phyloP scores from a whole-genome alignment of 2,797 vertebrate genomes.

The Coregonus suidteri region DNA sequence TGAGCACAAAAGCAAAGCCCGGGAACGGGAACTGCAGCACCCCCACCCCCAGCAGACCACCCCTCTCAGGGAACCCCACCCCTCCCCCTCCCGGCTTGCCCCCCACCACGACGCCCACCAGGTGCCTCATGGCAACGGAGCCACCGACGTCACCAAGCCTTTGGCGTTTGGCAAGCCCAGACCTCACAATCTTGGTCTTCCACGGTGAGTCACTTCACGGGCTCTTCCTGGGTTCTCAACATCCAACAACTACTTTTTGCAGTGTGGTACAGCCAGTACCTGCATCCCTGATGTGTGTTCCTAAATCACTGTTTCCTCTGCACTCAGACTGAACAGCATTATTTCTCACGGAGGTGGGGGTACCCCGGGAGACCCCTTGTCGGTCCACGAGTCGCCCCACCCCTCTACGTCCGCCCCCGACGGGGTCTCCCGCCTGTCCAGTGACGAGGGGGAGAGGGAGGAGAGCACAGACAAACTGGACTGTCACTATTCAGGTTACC shows the following conservation, averaged over 20 bases:
- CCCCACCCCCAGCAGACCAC: slow-evolving; percentile 89
- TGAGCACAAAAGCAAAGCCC: slow-evolving; percentile 97
- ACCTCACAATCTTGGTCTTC: slow-evolving; percentile 95
- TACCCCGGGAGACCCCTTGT: slow-evolving; percentile 80
- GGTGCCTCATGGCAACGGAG: slow-evolving; percentile 86
- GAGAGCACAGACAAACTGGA: slow-evolving; percentile 95
- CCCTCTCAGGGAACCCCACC: slow-evolving; percentile 98
- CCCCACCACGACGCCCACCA: slow-evolving; percentile 80
- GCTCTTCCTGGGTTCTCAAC: background rate
- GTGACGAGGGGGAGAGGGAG: slow-evolving; percentile 96
- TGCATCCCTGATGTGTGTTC: background rate
- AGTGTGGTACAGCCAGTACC: background rate
- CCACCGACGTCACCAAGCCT: slow-evolving; percentile 86
- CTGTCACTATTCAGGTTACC: slow-evolving; percentile 98
- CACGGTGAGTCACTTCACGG: slow-evolving; percentile 80
- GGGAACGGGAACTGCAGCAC: slow-evolving; percentile 93
- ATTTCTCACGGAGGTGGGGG: slow-evolving; percentile 83
- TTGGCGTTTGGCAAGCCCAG: slow-evolving; percentile 88
- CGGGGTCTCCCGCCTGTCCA: slow-evolving; percentile 88
- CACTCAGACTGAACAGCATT: slow-evolving; percentile 85
- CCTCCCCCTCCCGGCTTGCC: slow-evolving; percentile 83
- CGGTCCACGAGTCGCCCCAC: slow-evolving; percentile 82
- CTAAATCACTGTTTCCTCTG: slow-evolving; percentile 9
- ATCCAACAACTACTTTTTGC: no score
- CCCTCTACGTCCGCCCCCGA: slow-evolving; percentile 81